Percentiles rank a stretch among this genome's conserved stretches.
These are phyloP conservation scores for Metellina segmentata DNA, from an alignment of 2,888 invertebrate genomes.

Conservation along the genomic window DNA sequence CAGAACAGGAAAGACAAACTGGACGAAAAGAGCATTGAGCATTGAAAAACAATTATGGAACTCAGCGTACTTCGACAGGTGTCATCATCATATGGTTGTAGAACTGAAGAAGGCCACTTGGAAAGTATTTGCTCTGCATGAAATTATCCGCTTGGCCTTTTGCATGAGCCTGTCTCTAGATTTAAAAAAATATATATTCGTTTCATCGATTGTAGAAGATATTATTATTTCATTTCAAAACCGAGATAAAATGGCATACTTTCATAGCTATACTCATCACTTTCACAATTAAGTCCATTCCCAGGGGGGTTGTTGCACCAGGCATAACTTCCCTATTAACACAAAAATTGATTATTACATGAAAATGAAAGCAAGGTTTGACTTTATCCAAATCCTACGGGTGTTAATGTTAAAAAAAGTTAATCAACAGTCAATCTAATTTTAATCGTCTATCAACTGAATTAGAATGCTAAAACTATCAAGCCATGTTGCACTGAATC, in stretches of 20 bases:
- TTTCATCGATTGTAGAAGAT: neutral
- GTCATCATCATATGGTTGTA: slow-evolving; percentile 47
- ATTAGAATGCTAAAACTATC: too few species aligned
- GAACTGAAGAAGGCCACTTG: slow-evolving; percentile 16
- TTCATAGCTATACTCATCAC: slow-evolving; percentile 6
- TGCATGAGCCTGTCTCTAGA: neutral
- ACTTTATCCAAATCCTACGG: too few species aligned
- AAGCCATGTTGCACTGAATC: too few species aligned
- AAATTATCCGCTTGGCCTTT: slow-evolving; percentile 33
- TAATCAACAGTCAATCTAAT: too few species aligned
- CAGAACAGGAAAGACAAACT: neutral
- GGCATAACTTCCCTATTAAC: slow-evolving; percentile 76
- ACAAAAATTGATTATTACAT: neutral
- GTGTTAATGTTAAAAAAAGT: too few species aligned
- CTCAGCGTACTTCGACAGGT: slow-evolving; percentile 30
- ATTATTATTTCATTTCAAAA: neutral
- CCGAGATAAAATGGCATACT: neutral
- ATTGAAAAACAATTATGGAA: neutral
- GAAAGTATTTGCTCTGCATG: slow-evolving; percentile 33
- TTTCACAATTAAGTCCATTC: slow-evolving; percentile 23
- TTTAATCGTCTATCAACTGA: too few species aligned
- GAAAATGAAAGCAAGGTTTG: neutral
- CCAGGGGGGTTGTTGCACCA: slow-evolving; percentile 66
- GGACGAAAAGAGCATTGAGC: neutral
- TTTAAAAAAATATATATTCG: neutral